Conservation (phyloP, 2,797 vertebrate genomes). For the Peromyscus eremicus region DNA sequence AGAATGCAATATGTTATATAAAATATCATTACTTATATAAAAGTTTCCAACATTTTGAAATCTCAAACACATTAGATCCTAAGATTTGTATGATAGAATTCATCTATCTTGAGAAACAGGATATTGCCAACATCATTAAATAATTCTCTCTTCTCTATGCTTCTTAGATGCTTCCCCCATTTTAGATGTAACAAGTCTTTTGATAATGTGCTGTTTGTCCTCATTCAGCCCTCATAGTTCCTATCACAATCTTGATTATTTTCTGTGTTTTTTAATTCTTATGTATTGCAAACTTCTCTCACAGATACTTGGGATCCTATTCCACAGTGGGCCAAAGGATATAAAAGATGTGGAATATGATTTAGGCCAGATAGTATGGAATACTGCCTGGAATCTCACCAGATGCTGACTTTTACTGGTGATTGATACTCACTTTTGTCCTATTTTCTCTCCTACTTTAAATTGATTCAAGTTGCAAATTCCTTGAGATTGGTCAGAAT, state of each 20-base stretch:
- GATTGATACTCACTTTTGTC: background rate
- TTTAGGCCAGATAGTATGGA: background rate
- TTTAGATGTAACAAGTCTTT: background rate
- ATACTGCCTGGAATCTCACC: background rate
- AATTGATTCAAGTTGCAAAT: constrained; percentile 22
- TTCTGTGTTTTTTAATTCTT: background rate
- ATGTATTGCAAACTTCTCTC: background rate
- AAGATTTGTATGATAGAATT: background rate
- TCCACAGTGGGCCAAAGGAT: background rate
- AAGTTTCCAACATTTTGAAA: constrained; percentile 38
- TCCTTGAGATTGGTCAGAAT: constrained; percentile 26
- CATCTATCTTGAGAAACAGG: background rate
- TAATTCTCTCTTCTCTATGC: background rate
- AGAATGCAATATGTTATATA: background rate
- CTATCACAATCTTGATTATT: background rate
- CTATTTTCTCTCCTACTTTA: background rate
- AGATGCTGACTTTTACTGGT: background rate
- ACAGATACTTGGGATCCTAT: background rate
- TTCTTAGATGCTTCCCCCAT: background rate
- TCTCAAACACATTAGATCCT: constrained; percentile 13
- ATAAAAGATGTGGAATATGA: background rate
- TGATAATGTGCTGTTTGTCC: constrained; percentile 6
- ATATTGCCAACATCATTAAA: background rate
- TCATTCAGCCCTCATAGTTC: background rate
- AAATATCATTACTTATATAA: constrained; percentile 29